A percentile compares a stretch with the other conserved stretches of the same genome.
phyloP scores from a whole-genome alignment of 2,113 vertebrate species.

The Lamprotornis superbus region DNA sequence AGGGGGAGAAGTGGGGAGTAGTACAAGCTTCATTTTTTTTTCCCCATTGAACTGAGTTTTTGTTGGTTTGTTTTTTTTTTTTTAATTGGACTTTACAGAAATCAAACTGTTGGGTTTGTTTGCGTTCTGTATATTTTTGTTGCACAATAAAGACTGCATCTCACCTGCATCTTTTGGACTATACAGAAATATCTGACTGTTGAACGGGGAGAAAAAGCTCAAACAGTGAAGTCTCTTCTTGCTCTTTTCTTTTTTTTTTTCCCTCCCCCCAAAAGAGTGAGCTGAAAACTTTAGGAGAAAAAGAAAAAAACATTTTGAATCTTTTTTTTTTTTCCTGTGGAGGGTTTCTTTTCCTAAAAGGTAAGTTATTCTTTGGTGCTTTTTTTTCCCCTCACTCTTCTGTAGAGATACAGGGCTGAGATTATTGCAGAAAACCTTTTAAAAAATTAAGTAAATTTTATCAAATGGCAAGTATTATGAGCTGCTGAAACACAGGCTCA shows the following conservation, averaged over 20 bases:
- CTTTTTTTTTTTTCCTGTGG: slow-evolving; percentile 50
- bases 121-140: slow-evolving; percentile 41
- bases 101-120: slow-evolving; percentile 28
- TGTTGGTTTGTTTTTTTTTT: not conserved
- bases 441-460: slow-evolving; percentile 71
- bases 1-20: slow-evolving; percentile 40
- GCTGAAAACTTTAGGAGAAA: slow-evolving; percentile 66
- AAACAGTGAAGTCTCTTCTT: slow-evolving; percentile 51
- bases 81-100: slow-evolving; percentile 63
- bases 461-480: slow-evolving; percentile 76
- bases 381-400: not conserved
- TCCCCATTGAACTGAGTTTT: slow-evolving; percentile 20
- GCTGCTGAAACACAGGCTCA: slow-evolving; percentile 69
- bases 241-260: not conserved
- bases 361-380: slow-evolving; percentile 71
- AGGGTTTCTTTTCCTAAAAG: slow-evolving; percentile 75
- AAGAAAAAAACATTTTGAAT: not conserved
- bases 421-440: slow-evolving; percentile 68
- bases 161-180: slow-evolving; percentile 66
- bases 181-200: slow-evolving; percentile 57
- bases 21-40: slow-evolving; percentile 19
- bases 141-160: slow-evolving; percentile 50
- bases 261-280: slow-evolving; percentile 13
- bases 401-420: slow-evolving; percentile 41
- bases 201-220: slow-evolving; percentile 45